These are phyloP conservation scores for Pseudorectes ferrugineus DNA, from an alignment of 2,113 vertebrate species.

Conservation along the genomic window DNA sequence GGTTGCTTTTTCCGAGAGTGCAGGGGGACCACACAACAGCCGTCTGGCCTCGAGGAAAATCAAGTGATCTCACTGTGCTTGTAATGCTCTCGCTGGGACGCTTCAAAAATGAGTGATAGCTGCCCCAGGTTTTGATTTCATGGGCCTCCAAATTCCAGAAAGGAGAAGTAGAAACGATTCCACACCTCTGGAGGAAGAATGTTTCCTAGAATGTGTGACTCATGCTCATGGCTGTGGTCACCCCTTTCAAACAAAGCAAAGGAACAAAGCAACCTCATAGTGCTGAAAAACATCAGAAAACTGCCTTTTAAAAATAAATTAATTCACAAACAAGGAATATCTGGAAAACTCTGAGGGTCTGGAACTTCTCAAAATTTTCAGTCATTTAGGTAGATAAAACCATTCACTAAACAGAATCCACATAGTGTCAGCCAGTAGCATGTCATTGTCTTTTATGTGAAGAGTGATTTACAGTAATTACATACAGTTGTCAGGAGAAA, in stretches of 20 bases:
- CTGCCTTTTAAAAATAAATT: background rate
- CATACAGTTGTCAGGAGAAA: constrained; percentile 40
- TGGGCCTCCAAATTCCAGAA: background rate
- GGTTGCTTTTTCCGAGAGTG: background rate
- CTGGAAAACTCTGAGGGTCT: background rate
- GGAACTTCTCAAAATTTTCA: constrained; percentile 7
- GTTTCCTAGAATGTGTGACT: background rate
- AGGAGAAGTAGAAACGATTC: background rate
- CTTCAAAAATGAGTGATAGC: background rate
- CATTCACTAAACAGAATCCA: background rate
- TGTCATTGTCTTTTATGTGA: constrained; percentile 30
- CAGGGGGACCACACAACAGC: background rate
- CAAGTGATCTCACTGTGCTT: background rate
- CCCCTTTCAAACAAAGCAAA: background rate
- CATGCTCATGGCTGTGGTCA: accelerated
- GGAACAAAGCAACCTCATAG: background rate
- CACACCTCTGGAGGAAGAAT: background rate
- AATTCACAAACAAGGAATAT: background rate
- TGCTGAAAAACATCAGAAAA: background rate
- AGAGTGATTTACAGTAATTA: constrained; percentile 66
- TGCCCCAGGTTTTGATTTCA: background rate
- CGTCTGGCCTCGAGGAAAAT: background rate
- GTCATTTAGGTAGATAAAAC: constrained; percentile 34
- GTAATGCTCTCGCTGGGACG: background rate
- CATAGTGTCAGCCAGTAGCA: constrained; percentile 35